Evolutionary conservation across 2,888 invertebrate species (phyloP), one percentile per base, ranked within the genome.

Genomic region (Idaea straminata): DNA sequence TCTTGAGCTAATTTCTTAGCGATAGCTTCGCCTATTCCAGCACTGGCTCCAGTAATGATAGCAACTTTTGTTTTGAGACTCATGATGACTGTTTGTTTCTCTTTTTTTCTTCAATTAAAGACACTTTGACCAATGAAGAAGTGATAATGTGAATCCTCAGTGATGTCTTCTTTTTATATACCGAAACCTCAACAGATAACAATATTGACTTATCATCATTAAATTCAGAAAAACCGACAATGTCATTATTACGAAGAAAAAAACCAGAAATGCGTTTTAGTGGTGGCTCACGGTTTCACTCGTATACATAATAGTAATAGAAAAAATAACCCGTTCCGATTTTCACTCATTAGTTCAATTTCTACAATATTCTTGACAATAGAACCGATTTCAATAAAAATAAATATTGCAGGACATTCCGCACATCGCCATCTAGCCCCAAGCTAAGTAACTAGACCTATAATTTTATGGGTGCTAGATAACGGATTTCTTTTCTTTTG

Each of bases 1-100:
- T 81, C 77, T 59, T 71, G 75, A 16, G 79, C 74, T 62, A 83
- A 82, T 25, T 69, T 60, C 3, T 72, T 66, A 1, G 83, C 82
- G 0, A 75, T 71, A 4, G 78, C 76, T 0, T 80, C 84, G 1
- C 84, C 84, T 5, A 84, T 82, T 3, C 83, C 83, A 0, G 82
- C 77, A 59, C 82, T 80, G 3, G 77, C 77, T 0, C 83, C 83
- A 0, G 81, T 84, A 3, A 83, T 73, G 0, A 83, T 63, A 1
- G 78, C 81, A 1, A 82, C 77, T 76, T 82, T 71, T 13, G 64
- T 66, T 15, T 57, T 62, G 10, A 69, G 69, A 63, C 66, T 71
- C 71, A 69, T 72, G 57, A 13, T 47, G 47, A 47, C 6, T 47
- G 7, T 10, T 47, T 47, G 0, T 36, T 10, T 47, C 10, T 13